These are phyloP conservation scores for Hypomecis punctinalis DNA, from an alignment of 2,888 invertebrate species.

Conservation along the genomic window DNA sequence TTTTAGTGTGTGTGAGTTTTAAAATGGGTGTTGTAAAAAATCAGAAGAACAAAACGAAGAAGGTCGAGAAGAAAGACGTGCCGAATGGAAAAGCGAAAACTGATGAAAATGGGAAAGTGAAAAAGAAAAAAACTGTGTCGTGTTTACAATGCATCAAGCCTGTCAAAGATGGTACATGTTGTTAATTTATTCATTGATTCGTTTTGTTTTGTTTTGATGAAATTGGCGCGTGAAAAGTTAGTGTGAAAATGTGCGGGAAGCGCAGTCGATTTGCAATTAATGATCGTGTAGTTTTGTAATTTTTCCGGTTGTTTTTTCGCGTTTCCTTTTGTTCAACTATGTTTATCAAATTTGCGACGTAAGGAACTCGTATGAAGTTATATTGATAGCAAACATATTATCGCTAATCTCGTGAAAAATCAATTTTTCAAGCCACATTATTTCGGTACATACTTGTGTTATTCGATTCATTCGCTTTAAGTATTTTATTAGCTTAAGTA, in stretches of 20 bases:
- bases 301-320: constrained; percentile 38
- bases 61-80: constrained; percentile 56
- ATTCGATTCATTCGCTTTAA: too few relatives aligned
- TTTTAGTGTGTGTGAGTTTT: constrained; percentile 34
- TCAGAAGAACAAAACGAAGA: constrained; percentile 69
- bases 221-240: constrained; percentile 27
- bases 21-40: constrained; percentile 81
- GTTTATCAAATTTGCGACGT: constrained; percentile 19
- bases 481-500: too few relatives aligned
- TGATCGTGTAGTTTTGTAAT: constrained; percentile 32
- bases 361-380: constrained; percentile 20
- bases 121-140: constrained; percentile 81
- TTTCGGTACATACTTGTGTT: too few relatives aligned
- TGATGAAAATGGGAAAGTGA: constrained; percentile 73
- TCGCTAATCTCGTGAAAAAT: background rate
- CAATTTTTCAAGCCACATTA: background rate
- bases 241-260: constrained; percentile 36
- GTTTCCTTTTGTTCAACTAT: constrained; percentile 38
- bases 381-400: constrained; percentile 14
- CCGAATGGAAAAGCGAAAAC: constrained; percentile 68
- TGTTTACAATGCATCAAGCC: constrained; percentile 83
- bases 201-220: constrained; percentile 24
- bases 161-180: constrained; percentile 73
- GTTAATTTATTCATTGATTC: constrained; percentile 32
- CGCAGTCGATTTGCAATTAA: constrained; percentile 32